phyloP scores from a whole-genome alignment of 2,888 invertebrate species.

The Apamea crenata region DNA sequence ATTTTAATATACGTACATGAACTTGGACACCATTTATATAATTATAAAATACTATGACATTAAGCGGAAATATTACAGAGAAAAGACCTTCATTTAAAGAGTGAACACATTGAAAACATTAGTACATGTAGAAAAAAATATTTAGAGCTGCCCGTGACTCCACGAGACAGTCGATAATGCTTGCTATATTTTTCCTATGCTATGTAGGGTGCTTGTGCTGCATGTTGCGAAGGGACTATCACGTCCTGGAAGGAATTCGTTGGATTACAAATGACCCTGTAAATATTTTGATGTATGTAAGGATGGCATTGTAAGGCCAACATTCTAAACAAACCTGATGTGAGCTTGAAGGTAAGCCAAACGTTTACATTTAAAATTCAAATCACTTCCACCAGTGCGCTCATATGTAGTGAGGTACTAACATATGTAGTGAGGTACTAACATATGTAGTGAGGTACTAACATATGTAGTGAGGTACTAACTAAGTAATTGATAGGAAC shows the following conservation, averaged over 20 bases:
- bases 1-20: not conserved
- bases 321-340: slow-evolving; percentile 33
- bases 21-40: not conserved
- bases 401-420: no score
- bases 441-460: no score
- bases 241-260: not conserved
- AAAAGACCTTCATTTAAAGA: not conserved
- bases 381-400: not conserved
- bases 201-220: not conserved
- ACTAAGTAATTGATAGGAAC: not conserved
- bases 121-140: not conserved
- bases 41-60: not conserved
- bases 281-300: slow-evolving; percentile 18
- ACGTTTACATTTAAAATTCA: not conserved
- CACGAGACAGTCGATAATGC: not conserved
- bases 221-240: not conserved
- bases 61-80: not conserved
- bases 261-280: not conserved
- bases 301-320: slow-evolving; percentile 26
- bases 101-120: no score
- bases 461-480: not conserved
- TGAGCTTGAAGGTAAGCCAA: slow-evolving; percentile 44
- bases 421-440: no score
- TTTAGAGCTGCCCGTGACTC: not conserved
- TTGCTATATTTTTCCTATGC: not conserved